phyloP scores from a whole-genome alignment of 1,140 invertebrate species.

The Melanaphis sacchari region DNA sequence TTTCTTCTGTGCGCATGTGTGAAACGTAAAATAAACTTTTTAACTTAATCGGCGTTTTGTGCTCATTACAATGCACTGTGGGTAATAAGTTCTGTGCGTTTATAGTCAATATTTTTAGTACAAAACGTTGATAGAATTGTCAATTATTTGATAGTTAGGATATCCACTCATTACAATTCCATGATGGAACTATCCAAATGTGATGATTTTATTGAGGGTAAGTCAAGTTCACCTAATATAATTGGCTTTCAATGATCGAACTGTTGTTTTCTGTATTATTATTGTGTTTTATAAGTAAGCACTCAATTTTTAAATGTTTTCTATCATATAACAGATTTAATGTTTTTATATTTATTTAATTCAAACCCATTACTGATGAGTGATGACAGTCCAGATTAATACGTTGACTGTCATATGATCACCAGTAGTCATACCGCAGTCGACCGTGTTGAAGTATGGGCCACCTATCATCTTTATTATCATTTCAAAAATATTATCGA shows the following conservation, averaged over 20 bases:
- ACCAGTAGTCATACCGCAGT: too few relatives aligned
- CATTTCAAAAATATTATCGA: too few relatives aligned
- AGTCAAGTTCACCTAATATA: not conserved
- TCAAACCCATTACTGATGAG: not conserved
- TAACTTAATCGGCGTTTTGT: not conserved
- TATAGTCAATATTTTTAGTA: not conserved
- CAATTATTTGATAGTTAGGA: not conserved
- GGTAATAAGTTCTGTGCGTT: not conserved
- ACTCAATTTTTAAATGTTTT: not conserved
- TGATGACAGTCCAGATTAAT: too few relatives aligned
- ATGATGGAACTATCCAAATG: not conserved
- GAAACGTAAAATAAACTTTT: not conserved
- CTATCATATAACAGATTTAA: not conserved
- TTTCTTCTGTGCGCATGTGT: not conserved
- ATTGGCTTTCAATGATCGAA: not conserved
- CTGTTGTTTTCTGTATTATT: not conserved
- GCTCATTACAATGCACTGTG: not conserved
- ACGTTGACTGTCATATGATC: too few relatives aligned
- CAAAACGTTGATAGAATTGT: not conserved
- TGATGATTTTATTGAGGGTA: not conserved
- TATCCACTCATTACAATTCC: not conserved
- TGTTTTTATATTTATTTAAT: not conserved
- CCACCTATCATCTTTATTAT: too few relatives aligned
- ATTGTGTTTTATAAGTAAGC: not conserved
- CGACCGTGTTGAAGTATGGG: too few relatives aligned